Evolutionary conservation across 2,797 vertebrate genomes (phyloP).

Genomic region (Rhynchotus rufescens): DNA sequence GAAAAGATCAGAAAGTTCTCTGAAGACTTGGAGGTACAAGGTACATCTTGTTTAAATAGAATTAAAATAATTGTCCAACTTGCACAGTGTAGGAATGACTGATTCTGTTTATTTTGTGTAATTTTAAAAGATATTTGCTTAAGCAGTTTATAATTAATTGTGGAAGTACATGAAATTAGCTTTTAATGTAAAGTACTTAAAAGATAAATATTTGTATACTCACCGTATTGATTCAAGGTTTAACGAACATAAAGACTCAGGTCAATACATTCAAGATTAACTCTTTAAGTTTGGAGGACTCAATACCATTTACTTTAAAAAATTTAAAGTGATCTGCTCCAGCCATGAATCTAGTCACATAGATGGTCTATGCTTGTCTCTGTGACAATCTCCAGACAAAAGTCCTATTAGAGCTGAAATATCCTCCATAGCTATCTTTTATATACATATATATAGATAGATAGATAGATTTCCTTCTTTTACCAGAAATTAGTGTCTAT

Average conservation of each 20-base stretch:
- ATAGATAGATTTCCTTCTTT: background rate
- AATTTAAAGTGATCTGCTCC: background rate
- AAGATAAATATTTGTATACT: conserved; percentile 42
- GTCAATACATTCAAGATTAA: background rate
- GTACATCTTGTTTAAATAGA: background rate
- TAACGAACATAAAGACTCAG: background rate
- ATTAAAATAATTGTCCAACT: background rate
- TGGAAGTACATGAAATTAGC: background rate
- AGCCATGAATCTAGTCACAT: background rate
- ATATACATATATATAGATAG: too few species aligned
- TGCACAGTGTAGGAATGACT: background rate
- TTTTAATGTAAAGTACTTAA: conserved; percentile 26
- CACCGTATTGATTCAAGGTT: background rate
- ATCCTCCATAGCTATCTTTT: background rate
- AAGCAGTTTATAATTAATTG: conserved; percentile 11
- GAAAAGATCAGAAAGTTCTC: conserved; percentile 39
- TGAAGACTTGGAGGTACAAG: background rate
- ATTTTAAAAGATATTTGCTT: background rate
- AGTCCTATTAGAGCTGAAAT: background rate
- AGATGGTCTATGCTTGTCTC: background rate
- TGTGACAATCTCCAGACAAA: background rate
- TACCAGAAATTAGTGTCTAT: background rate
- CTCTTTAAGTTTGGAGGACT: background rate
- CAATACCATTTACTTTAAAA: background rate
- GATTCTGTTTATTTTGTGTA: background rate